Percentiles rank a stretch among this genome's conserved stretches.
Evolutionary conservation across 2,113 vertebrate species (phyloP).

Genomic region (Cavia porcellus): DNA sequence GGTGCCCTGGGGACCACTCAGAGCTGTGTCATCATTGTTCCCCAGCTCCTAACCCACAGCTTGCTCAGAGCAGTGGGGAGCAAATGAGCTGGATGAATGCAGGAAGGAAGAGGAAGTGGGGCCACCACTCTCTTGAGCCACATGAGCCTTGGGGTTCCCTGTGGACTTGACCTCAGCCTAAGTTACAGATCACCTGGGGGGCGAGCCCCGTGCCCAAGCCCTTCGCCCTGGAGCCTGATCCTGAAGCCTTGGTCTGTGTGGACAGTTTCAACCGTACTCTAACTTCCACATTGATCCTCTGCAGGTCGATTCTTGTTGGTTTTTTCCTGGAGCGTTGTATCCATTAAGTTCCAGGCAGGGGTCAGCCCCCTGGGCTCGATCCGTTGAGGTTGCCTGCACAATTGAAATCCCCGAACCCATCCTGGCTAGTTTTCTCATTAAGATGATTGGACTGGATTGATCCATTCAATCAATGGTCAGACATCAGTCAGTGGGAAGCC

Average conservation of each 20-base stretch:
- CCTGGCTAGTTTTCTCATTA: conserved; percentile 76
- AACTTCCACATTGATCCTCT: conserved; percentile 39
- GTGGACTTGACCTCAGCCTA: not conserved
- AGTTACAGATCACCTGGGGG: not conserved
- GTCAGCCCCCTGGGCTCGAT: conserved; percentile 40
- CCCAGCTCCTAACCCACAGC: not conserved
- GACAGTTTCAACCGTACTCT: not conserved
- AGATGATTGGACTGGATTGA: conserved; percentile 71
- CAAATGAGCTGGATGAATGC: rapidly evolving
- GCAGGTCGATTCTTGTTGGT: not conserved
- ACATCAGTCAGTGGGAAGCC: conserved; percentile 1
- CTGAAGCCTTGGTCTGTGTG: not conserved
- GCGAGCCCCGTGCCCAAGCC: rapidly evolving
- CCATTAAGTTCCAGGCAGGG: conserved; percentile 72
- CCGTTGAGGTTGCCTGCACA: conserved; percentile 45
- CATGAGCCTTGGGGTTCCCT: not conserved
- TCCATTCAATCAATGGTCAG: conserved; percentile 57
- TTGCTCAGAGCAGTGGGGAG: not conserved
- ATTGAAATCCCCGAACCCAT: conserved; percentile 68
- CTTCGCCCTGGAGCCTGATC: not conserved
- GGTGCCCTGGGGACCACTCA: not conserved
- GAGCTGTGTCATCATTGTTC: not conserved
- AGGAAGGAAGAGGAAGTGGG: not conserved
- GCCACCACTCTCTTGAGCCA: rapidly evolving
- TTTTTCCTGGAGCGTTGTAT: conserved; percentile 20